Conservation (phyloP, 2,113 vertebrate genomes). For the Morphnarchus princeps region DNA sequence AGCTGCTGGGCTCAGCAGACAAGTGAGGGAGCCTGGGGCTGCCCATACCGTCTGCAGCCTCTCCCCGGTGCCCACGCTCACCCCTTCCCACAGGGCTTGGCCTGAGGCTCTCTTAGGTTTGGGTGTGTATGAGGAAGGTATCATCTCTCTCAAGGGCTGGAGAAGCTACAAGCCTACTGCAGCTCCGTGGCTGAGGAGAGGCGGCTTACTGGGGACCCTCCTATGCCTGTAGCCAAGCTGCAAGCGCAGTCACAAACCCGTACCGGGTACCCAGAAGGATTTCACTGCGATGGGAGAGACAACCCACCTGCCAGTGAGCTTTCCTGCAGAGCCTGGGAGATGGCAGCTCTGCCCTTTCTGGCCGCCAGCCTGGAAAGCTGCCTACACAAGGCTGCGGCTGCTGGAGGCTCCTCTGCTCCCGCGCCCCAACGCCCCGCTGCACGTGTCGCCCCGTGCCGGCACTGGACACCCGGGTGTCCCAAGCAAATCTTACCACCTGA, state of each 20-base stretch:
- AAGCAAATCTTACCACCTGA: not conserved
- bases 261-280: not conserved
- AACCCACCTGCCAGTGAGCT: not conserved
- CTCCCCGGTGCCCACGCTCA: not conserved
- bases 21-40: not conserved
- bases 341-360: not conserved
- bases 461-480: not conserved
- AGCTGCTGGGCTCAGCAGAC: not conserved
- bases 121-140: not conserved
- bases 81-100: not conserved
- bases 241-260: rapidly evolving
- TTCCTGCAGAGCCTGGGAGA: not conserved
- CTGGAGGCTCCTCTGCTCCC: not conserved
- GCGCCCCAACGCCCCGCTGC: not conserved
- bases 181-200: not conserved
- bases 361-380: not conserved
- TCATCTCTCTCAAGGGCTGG: not conserved
- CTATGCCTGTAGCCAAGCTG: not conserved
- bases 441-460: not conserved
- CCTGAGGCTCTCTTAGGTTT: not conserved
- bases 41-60: not conserved
- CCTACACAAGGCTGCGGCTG: not conserved
- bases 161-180: not conserved
- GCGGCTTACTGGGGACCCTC: not conserved
- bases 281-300: not conserved